Evolutionary conservation across 2,888 invertebrate species (phyloP).

Genomic region (Leptinotarsa tumamoca): DNA sequence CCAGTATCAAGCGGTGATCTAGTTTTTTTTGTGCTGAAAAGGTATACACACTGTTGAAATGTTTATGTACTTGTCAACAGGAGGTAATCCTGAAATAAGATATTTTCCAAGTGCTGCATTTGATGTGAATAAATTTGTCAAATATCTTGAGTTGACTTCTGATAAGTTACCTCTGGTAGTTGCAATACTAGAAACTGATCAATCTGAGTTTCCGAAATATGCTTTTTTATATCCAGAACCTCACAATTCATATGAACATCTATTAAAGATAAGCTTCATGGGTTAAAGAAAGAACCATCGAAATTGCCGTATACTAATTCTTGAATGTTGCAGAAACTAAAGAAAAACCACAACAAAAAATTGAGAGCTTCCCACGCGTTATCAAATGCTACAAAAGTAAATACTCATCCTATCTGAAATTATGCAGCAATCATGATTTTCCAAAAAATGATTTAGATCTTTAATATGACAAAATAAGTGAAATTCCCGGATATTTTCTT

Average conservation of each 20-base stretch:
- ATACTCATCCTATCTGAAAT: not conserved
- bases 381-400: constrained; percentile 68
- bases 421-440: not conserved
- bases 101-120: constrained; percentile 79
- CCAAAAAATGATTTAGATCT: not conserved
- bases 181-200: constrained; percentile 82
- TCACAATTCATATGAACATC: constrained; percentile 68
- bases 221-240: constrained; percentile 68
- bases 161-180: constrained; percentile 81
- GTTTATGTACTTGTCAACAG: constrained; percentile 66
- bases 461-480: not conserved
- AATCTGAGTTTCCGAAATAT: constrained; percentile 69
- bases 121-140: constrained; percentile 75
- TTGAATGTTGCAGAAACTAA: constrained; percentile 71
- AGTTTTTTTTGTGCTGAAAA: constrained; percentile 81
- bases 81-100: constrained; percentile 49
- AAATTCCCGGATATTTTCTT: constrained; percentile 49
- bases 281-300: constrained; percentile 78
- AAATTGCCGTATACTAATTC: constrained; percentile 78
- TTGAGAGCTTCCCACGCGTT: constrained; percentile 70
- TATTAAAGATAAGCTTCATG: constrained; percentile 66
- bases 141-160: constrained; percentile 75
- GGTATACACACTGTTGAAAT: constrained; percentile 82
- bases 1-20: constrained; percentile 32
- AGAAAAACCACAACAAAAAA: constrained; percentile 72